phyloP scores from a whole-genome alignment of 2,888 invertebrate species.

The Operophtera brumata region DNA sequence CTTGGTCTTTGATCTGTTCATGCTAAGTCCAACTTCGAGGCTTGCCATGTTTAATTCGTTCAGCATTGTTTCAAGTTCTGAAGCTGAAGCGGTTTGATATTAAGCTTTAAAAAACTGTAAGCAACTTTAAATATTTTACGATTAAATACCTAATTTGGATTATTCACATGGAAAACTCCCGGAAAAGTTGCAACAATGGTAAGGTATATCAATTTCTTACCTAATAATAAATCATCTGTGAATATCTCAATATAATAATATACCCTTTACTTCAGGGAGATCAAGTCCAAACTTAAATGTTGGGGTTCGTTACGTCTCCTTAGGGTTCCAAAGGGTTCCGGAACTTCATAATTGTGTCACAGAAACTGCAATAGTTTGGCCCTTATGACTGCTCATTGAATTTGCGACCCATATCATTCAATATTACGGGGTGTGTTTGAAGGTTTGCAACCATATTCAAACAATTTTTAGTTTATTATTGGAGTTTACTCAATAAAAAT shows the following conservation, averaged over 20 bases:
- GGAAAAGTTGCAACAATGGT: too few relatives aligned
- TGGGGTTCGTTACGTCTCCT: slow-evolving; percentile 17
- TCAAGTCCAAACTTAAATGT: slow-evolving; percentile 14
- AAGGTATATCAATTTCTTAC: too few relatives aligned
- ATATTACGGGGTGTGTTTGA: slow-evolving; percentile 9
- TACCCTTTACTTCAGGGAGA: slow-evolving; percentile 10
- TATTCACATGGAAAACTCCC: too few relatives aligned
- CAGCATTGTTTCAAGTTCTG: too few relatives aligned
- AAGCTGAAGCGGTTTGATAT: too few relatives aligned
- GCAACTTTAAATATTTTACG: too few relatives aligned
- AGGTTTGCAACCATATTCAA: slow-evolving; percentile 2
- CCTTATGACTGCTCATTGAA: slow-evolving; percentile 21
- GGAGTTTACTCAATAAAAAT: too few relatives aligned
- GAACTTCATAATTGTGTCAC: slow-evolving; percentile 21
- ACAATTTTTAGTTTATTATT: background rate
- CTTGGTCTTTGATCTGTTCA: too few relatives aligned
- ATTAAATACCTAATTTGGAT: too few relatives aligned
- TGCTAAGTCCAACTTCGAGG: too few relatives aligned
- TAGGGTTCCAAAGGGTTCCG: slow-evolving; percentile 13
- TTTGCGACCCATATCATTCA: slow-evolving; percentile 23
- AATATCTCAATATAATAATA: slow-evolving; percentile 14
- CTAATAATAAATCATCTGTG: background rate
- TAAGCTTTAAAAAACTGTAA: too few relatives aligned
- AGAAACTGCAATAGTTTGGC: slow-evolving; percentile 18
- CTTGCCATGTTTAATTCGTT: too few relatives aligned